Base-by-base conservation (phyloP, 2,113 vertebrate species). In the Xenopus tropicalis region DNA sequence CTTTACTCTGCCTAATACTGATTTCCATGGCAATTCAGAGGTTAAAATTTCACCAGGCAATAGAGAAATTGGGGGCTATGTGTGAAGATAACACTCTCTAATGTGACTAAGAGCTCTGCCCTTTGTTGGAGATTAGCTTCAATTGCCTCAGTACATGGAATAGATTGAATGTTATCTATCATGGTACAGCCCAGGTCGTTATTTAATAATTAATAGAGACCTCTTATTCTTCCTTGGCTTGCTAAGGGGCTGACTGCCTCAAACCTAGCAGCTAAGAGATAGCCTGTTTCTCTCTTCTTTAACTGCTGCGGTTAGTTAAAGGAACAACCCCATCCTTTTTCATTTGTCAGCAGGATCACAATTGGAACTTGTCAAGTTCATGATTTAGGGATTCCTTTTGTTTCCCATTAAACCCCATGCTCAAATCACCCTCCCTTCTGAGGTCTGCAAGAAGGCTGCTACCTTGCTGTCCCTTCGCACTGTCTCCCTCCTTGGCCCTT, bases 121-220 rank as follows among this genome's bases (percentile, higher is more conserved):
- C 83, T 44, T 70, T 21, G 73, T 78, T 71, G 76, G 25, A 78
- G 80, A 85, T 83, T 79, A 83, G 82, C 68, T 80, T 82, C 78
- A 74, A 65, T 57, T 0, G 71, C 83, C 85, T 10, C 77, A 59
- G 78, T 83, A 81, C 77, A 66, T 74, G 0, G 65, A 64, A 76
- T 61, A 78, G 83, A 87, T 78, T 82, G 83, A 85, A 70, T 0
- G 57, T 85, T 90, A 88, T 90, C 86, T 83, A 87, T 90, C 89
- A 88, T 1, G 1, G 69, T 57, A 43, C 14, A 57, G 72, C 80
- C 79, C 77, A 78, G 90, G 85, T 89, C 79, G 80, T 89, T 87
- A 87, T 83, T 91, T 90, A 91, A 91, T 92, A 91, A 91, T 92
- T 91, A 90, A 92, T 92, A 91, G 90, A 90, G 89, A 85, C 83